Conservation (phyloP, 1,140 invertebrate genomes). For the Bombus fervidus region DNA sequence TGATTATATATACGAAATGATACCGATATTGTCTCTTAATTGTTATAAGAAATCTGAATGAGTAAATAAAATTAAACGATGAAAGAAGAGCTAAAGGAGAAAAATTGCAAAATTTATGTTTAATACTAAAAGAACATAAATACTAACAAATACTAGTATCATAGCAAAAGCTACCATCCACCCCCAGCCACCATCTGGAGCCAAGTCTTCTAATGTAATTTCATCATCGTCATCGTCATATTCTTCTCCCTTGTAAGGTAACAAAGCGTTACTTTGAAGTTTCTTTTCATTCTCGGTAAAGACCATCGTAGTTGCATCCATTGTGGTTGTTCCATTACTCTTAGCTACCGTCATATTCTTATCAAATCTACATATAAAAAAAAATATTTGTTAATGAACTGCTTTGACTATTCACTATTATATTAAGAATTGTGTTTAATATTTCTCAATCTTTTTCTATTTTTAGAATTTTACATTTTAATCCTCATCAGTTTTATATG, state of each 20-base stretch:
- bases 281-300: conserved; percentile 47
- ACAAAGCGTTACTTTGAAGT: neutral
- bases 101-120: neutral
- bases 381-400: neutral
- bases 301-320: neutral
- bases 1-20: no score
- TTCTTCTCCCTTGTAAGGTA: conserved; percentile 18
- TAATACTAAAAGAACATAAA: neutral
- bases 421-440: neutral
- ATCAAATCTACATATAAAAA: neutral
- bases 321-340: conserved; percentile 14
- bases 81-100: neutral
- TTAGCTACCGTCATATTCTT: conserved; percentile 50
- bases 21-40: no score
- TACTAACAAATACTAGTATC: conserved; percentile 79
- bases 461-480: no score
- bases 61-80: neutral
- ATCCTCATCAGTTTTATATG: no score
- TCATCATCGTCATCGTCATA: conserved; percentile 55
- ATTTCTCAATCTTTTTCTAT: neutral
- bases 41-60: neutral
- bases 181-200: conserved; percentile 85
- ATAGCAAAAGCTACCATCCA: conserved; percentile 83
- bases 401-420: neutral
- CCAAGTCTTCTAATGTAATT: conserved; percentile 73